Evolutionary conservation across 2,888 invertebrate genomes (phyloP), one percentile per base, ranked within the genome.

Genomic region (Hyposoter didymator): DNA sequence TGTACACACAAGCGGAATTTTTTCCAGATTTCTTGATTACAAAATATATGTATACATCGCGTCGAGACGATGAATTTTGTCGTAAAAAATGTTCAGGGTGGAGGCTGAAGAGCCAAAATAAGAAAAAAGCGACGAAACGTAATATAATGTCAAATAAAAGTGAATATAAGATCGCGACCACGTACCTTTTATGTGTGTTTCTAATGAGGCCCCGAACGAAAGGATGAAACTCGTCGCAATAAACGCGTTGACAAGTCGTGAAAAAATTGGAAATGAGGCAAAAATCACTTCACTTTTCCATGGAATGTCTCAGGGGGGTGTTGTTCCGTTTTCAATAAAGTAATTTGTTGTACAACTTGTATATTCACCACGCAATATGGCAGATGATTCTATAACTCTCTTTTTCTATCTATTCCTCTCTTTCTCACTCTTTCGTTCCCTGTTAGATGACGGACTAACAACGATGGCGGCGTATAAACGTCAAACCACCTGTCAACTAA

Each of bases 401-500:
- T 59, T 28, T 59, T 28, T 59, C 28, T 55, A 55, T 59, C 47
- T 45, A 69, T 47, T 69, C 8, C 69, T 47, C 47, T 35, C 32
- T 69, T 6, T 59, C 28, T 59, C 59, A 28, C 59, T 59, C 59
- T 52, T 19, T 28, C 28, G 28, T 28, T 59, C 59, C 14, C 59
- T 28, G 84, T 78, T 19, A 35, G n/a, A 43, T 64, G 22, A 22
- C 66, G n/a, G 81, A 84, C 82, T 85, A 87, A 89, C 88, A 88
- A 89, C 87, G 87, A 90, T 86, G 88, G 87, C 87, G 86, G 84
- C 88, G 81, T 84, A 87, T 84, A 88, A 90, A 90, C 87, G 90
- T 90, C 89, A 90, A 90, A 89, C 89, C 89, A 90, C 90, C 89
- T 90, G 90, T 90, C 88, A 89, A 89, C 82, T 78, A 43, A 64